Percentiles rank a stretch among this genome's conserved stretches.
Conservation (phyloP, 2,888 invertebrate species). For the Caenorhabditis sp. region DNA sequence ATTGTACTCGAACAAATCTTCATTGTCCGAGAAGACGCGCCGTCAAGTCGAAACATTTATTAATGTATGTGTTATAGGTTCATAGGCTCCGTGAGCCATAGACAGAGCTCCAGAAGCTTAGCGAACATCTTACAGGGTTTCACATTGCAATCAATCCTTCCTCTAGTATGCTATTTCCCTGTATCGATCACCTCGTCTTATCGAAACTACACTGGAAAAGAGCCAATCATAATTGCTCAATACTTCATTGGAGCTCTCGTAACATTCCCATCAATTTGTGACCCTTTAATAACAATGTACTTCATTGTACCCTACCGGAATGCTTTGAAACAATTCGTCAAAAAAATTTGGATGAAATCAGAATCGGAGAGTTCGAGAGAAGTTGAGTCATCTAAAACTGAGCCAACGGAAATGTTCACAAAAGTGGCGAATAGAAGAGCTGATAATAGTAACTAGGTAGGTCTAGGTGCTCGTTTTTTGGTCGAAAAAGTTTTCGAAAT, state of each 20-base stretch:
- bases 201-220: conserved; percentile 13
- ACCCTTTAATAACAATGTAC: conserved; percentile 11
- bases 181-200: conserved; percentile 9
- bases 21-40: conserved; percentile 5
- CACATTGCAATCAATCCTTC: conserved; percentile 16
- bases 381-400: too few relatives aligned
- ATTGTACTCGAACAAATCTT: neutral
- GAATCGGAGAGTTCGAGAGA: too few relatives aligned
- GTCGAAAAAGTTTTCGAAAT: too few relatives aligned
- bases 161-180: conserved; percentile 18
- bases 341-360: too few relatives aligned
- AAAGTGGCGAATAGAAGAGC: too few relatives aligned
- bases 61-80: too few relatives aligned
- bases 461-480: too few relatives aligned
- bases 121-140: conserved; percentile 23
- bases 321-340: too few relatives aligned
- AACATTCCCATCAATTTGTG: conserved; percentile 13
- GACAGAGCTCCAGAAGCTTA: too few relatives aligned
- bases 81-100: too few relatives aligned
- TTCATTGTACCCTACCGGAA: neutral
- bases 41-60: conserved; percentile 17
- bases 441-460: too few relatives aligned
- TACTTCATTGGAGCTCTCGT: conserved; percentile 5
- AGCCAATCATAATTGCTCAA: conserved; percentile 16
- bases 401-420: too few relatives aligned